Evolutionary conservation across 2,113 vertebrate genomes (phyloP).

Genomic region (Eretmochelys imbricata): DNA sequence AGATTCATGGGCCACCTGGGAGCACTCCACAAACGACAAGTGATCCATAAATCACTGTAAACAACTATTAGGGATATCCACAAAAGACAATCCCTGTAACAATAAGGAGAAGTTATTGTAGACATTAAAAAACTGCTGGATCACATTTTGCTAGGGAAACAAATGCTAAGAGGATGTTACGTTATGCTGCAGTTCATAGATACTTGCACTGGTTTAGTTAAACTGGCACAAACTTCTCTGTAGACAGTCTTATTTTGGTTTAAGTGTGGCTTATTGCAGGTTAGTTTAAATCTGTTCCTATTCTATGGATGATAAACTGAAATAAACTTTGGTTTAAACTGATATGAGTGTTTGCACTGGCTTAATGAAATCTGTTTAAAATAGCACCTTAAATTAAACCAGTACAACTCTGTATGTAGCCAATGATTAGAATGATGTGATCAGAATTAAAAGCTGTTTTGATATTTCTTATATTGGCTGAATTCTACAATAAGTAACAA

Average conservation of each 20-base stretch:
- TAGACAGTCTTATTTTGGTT: background rate
- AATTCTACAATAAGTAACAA: background rate
- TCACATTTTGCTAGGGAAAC: background rate
- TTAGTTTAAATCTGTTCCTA: background rate
- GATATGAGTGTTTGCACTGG: background rate
- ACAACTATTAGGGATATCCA: background rate
- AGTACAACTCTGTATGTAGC: background rate
- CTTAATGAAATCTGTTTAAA: background rate
- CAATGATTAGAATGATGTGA: background rate
- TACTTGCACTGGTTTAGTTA: background rate
- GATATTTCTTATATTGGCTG: background rate
- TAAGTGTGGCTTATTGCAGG: background rate
- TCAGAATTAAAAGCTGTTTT: background rate
- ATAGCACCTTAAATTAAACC: background rate
- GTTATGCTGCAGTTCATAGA: background rate
- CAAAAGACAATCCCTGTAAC: background rate
- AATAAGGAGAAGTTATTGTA: background rate
- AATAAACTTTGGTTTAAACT: background rate
- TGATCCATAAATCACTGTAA: background rate
- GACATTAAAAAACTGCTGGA: background rate
- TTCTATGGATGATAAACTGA: background rate
- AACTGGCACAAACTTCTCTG: background rate
- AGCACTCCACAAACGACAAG: background rate
- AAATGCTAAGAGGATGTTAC: background rate
- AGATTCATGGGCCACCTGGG: background rate